phyloP scores from a whole-genome alignment of 2,888 invertebrate genomes.

The Xylota sylvarum region DNA sequence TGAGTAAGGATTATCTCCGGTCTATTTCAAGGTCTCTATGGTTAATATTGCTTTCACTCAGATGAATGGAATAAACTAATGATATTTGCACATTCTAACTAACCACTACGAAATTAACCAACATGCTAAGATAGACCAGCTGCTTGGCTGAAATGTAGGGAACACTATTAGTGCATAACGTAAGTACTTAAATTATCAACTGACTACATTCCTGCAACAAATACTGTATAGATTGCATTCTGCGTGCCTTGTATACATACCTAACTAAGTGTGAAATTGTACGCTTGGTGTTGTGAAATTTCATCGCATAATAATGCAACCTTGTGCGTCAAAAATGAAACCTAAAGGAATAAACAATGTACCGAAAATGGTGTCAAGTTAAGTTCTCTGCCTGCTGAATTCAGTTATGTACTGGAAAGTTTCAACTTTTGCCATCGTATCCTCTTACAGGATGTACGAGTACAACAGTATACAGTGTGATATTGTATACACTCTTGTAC shows the following conservation, averaged over 20 bases:
- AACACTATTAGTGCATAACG: no score
- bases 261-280: constrained; percentile 22
- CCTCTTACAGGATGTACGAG: constrained; percentile 3
- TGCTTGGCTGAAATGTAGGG: no score
- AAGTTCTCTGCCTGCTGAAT: constrained; percentile 47
- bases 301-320: constrained; percentile 55
- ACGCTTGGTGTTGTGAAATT: constrained; percentile 56
- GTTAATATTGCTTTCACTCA: no score
- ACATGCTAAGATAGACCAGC: no score
- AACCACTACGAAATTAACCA: no score
- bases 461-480: neutral
- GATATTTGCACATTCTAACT: no score
- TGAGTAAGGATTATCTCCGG: no score
- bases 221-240: neutral
- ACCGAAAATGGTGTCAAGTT: constrained; percentile 56
- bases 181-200: neutral
- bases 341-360: constrained; percentile 50
- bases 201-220: neutral
- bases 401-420: constrained; percentile 62
- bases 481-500: neutral
- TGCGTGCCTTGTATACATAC: neutral
- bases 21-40: no score
- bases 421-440: constrained; percentile 33
- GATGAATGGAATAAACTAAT: no score
- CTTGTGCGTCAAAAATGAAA: constrained; percentile 58